Conservation (phyloP, 2,113 vertebrate species). For the Phodopus roborovskii region DNA sequence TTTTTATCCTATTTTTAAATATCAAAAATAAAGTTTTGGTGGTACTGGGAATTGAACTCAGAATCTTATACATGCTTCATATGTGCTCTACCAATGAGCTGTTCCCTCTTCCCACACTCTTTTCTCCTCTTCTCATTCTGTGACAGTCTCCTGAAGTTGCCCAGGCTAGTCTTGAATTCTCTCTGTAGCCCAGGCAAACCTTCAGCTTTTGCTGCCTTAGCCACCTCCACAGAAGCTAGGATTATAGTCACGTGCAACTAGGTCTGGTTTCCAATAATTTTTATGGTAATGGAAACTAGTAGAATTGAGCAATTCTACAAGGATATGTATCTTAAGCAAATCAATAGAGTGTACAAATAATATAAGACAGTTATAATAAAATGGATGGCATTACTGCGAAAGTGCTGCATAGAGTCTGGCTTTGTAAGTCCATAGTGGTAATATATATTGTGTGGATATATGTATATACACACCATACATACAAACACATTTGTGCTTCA, state of each 20-base stretch:
- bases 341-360: not conserved
- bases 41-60: not conserved
- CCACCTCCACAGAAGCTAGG: not conserved
- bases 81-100: not conserved
- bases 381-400: not conserved
- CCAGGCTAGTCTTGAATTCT: not conserved
- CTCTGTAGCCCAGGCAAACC: not conserved
- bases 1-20: not conserved
- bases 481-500: not conserved
- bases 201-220: no score
- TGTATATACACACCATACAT: not conserved
- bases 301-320: not conserved
- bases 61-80: not conserved
- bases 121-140: not conserved
- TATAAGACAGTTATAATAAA: not conserved
- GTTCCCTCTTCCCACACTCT: no score
- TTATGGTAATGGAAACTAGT: not conserved
- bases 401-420: not conserved
- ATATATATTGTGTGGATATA: not conserved
- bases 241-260: not conserved
- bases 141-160: not conserved
- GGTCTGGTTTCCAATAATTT: not conserved
- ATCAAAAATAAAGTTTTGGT: not conserved
- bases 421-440: not conserved
- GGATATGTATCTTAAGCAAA: conserved; percentile 20